These are phyloP conservation scores for Perognathus longimembris DNA, from an alignment of 2,113 vertebrate genomes.

Conservation along the genomic window DNA sequence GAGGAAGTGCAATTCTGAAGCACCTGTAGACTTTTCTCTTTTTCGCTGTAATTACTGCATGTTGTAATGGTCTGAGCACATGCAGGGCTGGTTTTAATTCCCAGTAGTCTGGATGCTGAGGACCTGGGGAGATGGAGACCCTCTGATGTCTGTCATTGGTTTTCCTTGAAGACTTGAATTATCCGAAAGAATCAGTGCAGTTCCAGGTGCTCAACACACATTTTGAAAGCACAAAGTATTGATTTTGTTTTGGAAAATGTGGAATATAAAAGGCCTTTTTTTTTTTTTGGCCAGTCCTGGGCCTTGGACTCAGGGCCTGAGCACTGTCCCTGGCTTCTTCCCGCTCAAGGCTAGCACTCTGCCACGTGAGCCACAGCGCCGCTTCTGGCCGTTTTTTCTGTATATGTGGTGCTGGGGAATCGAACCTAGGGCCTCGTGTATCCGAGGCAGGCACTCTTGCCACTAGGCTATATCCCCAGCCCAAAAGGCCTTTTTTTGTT, in stretches of 20 bases:
- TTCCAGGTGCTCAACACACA: not conserved
- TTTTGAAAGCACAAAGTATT: slow-evolving; percentile 5
- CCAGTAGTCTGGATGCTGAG: not conserved
- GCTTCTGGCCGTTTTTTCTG: no score
- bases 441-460: no score
- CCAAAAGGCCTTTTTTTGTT: no score
- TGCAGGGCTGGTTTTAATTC: not conserved
- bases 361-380: no score
- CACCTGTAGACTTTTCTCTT: not conserved
- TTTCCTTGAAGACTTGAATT: slow-evolving; percentile 2
- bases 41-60: not conserved
- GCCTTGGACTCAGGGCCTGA: no score
- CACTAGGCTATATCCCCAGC: no score
- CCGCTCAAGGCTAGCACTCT: no score
- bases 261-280: not conserved
- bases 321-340: no score
- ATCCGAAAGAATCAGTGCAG: not conserved
- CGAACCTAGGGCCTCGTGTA: no score
- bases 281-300: no score
- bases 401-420: no score
- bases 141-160: not conserved
- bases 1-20: not conserved
- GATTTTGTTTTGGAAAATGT: slow-evolving; percentile 44
- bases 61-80: not conserved
- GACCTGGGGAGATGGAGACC: not conserved